Evolutionary conservation across 2,113 vertebrate genomes (phyloP), one percentile per base, ranked within the genome.

Genomic region (Geothlypis trichas): DNA sequence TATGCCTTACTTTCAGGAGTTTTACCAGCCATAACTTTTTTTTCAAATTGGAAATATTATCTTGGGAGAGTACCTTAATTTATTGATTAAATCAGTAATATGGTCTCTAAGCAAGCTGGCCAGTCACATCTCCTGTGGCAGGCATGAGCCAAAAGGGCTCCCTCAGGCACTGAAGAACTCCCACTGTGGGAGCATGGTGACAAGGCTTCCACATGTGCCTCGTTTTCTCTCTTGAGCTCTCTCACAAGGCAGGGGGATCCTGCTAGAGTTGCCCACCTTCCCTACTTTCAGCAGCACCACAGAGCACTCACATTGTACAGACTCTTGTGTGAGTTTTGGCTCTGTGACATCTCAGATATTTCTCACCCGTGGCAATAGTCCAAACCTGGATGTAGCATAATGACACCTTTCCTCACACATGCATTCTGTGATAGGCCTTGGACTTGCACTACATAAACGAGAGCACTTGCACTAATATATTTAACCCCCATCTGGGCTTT

Each of bases 181-280:
- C 28, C 47, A 74, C 16, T 0, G 0, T 10, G 52, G 44, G 17
- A 76, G 21, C 23, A 35, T 4, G 11, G 11, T 63, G 83, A 44
- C 67, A 49, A 57, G 8, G 31, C 87, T 84, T 87, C 69, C 28
- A 65, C 42, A 16, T 0, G 2, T 7, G 4, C 5, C 19, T 62
- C 47, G 15, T 71, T 24, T 68, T 75, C n/a, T 41, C 57, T 74
- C 31, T 4, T 8, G 37, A 82, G 17, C 21, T 42, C 30, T 87
- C 7, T 20, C 7, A 7, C 15, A 26, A 20, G 51, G 58, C 55
- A 77, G 44, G n/a, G 12, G 20, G 26, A 87, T 16, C 5, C 31
- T 1, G 0, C 2, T 14, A 24, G 37, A 35, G 26, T 18, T 73
- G 15, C 19, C 27, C 46, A 44, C 17, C 42, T 55, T 33, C 33